Percentiles rank a stretch among this genome's conserved stretches.
Evolutionary conservation across 2,888 invertebrate genomes (phyloP).

Genomic region (Sicus ferrugineus): DNA sequence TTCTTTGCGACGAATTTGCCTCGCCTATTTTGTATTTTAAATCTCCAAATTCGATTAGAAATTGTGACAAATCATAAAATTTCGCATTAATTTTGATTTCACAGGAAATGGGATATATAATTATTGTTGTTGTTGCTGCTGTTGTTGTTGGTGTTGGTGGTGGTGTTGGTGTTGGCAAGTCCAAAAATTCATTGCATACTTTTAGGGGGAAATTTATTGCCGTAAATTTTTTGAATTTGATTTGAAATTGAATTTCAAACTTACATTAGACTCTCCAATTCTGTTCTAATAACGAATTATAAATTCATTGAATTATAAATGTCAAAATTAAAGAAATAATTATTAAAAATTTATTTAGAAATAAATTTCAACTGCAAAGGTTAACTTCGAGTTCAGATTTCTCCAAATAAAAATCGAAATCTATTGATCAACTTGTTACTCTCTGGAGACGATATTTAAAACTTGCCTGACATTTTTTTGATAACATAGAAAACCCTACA

Average conservation of each 20-base stretch:
- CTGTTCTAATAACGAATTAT: background rate
- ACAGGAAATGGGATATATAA: background rate
- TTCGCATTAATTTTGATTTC: conserved; percentile 8
- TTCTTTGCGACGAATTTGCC: background rate
- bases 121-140: background rate
- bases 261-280: background rate
- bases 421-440: no score
- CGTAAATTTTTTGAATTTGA: no score
- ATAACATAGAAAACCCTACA: no score
- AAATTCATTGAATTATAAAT: background rate
- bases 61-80: conserved; percentile 3
- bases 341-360: background rate
- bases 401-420: no score
- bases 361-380: no score
- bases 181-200: background rate
- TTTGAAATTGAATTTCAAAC: background rate
- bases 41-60: conserved; percentile 9
- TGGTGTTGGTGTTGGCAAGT: no score
- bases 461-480: no score
- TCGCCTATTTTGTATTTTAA: background rate
- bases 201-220: background rate
- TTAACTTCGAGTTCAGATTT: no score
- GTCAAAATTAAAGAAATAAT: background rate
- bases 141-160: background rate
- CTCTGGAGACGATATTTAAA: no score